Percentiles rank a stretch among this genome's conserved stretches.
Conservation (phyloP, 2,113 vertebrate genomes). For the Mellivora capensis region DNA sequence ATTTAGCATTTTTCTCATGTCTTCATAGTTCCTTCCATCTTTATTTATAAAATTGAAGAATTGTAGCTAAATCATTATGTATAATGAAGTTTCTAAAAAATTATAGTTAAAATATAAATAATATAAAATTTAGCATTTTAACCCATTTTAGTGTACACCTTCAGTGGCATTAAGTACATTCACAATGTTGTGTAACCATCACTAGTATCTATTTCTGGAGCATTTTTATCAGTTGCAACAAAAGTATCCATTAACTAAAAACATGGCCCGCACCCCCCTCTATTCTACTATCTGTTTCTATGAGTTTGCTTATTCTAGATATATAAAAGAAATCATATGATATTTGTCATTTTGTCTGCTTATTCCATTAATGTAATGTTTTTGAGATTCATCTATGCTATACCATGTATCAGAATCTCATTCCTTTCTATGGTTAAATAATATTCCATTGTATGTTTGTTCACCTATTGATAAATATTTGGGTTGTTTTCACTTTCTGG, state of each 20-base stretch:
- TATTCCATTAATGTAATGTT: slow-evolving; percentile 12
- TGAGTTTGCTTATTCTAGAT: not conserved
- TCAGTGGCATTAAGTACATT: not conserved
- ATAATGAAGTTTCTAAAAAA: not conserved
- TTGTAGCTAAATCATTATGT: not conserved
- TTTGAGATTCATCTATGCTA: not conserved
- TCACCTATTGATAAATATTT: not conserved
- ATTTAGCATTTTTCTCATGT: not conserved
- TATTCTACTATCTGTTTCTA: not conserved
- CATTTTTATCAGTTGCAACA: not conserved
- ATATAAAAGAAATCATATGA: not conserved
- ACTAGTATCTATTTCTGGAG: not conserved
- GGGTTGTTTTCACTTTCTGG: not conserved
- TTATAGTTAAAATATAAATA: not conserved
- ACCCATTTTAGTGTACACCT: not conserved
- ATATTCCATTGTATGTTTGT: not conserved
- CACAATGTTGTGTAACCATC: not conserved
- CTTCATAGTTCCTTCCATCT: not conserved
- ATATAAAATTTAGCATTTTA: not conserved
- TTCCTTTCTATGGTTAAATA: not conserved
- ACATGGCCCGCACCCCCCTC: not conserved
- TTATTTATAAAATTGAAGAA: not conserved
- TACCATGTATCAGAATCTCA: not conserved
- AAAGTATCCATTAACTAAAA: not conserved
- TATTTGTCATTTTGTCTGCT: not conserved